phyloP scores from a whole-genome alignment of 2,113 vertebrate species.

The Apaloderma vittatum region DNA sequence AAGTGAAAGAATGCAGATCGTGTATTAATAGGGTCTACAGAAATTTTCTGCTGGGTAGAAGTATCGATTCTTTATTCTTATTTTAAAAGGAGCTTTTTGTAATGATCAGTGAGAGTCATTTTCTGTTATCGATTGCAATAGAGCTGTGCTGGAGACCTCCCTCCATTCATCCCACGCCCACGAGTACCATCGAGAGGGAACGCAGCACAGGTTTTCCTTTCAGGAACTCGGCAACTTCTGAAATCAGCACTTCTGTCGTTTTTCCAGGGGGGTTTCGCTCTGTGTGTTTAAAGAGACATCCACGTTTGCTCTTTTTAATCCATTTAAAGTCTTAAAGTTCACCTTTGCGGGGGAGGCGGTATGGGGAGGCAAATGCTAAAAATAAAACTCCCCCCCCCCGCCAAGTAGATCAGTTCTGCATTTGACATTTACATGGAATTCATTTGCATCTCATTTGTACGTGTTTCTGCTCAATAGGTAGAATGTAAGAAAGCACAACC shows the following conservation, averaged over 20 bases:
- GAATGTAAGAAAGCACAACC: slow-evolving; percentile 99
- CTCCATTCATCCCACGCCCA: not conserved
- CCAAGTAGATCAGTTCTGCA: slow-evolving; percentile 76
- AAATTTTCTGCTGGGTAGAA: slow-evolving; percentile 38
- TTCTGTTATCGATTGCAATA: not conserved
- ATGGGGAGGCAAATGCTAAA: slow-evolving; percentile 70
- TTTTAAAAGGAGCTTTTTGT: slow-evolving; percentile 61
- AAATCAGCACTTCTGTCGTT: slow-evolving; percentile 17
- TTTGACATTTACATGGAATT: slow-evolving; percentile 86
- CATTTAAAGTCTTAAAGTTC: slow-evolving; percentile 70
- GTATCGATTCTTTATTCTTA: slow-evolving; percentile 51
- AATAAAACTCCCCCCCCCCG: slow-evolving; percentile 72
- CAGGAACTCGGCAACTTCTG: not conserved
- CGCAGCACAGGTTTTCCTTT: not conserved
- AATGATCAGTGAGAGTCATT: slow-evolving; percentile 26
- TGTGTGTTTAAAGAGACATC: slow-evolving; percentile 44
- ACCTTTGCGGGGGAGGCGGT: slow-evolving; percentile 47
- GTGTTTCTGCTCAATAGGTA: slow-evolving; percentile 90
- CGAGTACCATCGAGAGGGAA: not conserved
- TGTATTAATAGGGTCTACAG: slow-evolving; percentile 30
- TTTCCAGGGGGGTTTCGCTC: not conserved
- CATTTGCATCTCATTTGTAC: slow-evolving; percentile 86
- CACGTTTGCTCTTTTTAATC: slow-evolving; percentile 62
- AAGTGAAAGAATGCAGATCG: slow-evolving; percentile 30
- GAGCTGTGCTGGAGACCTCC: slow-evolving; percentile 27